Base-by-base conservation (phyloP, 1,140 invertebrate species). In the Nasonia giraulti region DNA sequence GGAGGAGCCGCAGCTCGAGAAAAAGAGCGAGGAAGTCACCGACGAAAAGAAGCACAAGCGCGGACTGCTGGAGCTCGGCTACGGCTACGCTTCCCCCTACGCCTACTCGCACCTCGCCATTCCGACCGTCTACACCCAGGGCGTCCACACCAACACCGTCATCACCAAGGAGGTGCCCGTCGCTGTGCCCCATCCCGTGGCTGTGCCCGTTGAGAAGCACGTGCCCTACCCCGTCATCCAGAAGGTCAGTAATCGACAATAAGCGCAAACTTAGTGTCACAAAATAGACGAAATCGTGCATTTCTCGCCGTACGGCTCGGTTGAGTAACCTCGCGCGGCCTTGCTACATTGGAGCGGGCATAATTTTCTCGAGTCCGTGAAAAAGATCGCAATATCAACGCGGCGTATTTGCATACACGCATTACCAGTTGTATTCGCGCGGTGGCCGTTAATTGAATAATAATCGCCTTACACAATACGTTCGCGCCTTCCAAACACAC, bases 101-200 rank as follows among this genome's bases (percentile, higher is more conserved):
- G 40, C 27, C 20, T 80, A 76, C 37, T 82, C 85, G 74, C 0
- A 4, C 14, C 6, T 14, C 68, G 2, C 69, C 81, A 40, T 85
- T 79, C 85, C 88, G 12, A 4, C 80, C 7, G 71, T 73, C 27
- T 1, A 85, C 27, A 80, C 17, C 73, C 80, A 85, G 8, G 87
- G 87, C 12, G 74, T 83, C 1, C 80, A 82, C 20, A 80, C 81
- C 86, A 88, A 89, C 69, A 91, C 90, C 40, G 86, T 92, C 37
- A 84, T 93, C 84, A 92, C 91, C 62, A 91, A 90, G 71, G 91
- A 92, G 88, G 90, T 92, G 3, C 83, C 90, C 68, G 91, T 92
- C 14, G 90, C 91, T 2, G 89, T 91, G n/a, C 86, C 91, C 0
- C 91, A 92, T 74, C 91, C 90, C 11, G 87, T 92, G 12, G 87